Evolutionary conservation across 2,113 vertebrate species (phyloP), one percentile per base, ranked within the genome.

Genomic region (Sitta europaea): DNA sequence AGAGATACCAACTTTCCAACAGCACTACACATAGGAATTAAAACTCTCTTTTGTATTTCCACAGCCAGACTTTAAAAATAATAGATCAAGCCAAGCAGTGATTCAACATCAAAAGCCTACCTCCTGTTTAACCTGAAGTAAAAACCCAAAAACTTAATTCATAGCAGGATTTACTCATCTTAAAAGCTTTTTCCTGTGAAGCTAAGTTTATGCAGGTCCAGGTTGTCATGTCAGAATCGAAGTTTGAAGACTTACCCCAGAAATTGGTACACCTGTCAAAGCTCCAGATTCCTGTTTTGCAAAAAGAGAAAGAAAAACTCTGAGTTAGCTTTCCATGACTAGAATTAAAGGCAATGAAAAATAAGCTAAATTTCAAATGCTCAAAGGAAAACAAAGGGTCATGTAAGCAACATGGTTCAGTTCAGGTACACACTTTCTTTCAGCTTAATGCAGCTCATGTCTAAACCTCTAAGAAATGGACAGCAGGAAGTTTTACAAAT

Each of bases 181-280:
- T 90, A 55, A 95, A 82, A 85, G 16, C 10, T 91, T 84, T 74
- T 57, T 57, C 16, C 24, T 62, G n/a, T 38, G 36, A 75, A 72
- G 33, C 10, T 62, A 42, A 2, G 10, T 51, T 84, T 40, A 33
- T 43, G 23, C 16, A 76, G 42, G 42, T 74, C 19, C 27, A 55
- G 17, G 11, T 6, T 86, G 50, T 72, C 12, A 68, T 20, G 15
- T 2, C 35, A 91, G 42, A 89, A 50, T 58, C 21, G 53, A 29
- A 48, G 19, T 4, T 42, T 51, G 66, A 72, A 66, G 82, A 95
- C 98, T 99, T 98, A 99, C 99, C 98, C 99, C 99, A 28, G 99
- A 99, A 97, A 99, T 99, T 25, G 99, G 99, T 80, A 99, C 98
- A 87, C 99, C 99, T 92, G 98, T 98, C 66, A 99, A 98, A 75